Evolutionary conservation across 1,140 invertebrate species (phyloP).

Genomic region (Oncopeltus fasciatus): DNA sequence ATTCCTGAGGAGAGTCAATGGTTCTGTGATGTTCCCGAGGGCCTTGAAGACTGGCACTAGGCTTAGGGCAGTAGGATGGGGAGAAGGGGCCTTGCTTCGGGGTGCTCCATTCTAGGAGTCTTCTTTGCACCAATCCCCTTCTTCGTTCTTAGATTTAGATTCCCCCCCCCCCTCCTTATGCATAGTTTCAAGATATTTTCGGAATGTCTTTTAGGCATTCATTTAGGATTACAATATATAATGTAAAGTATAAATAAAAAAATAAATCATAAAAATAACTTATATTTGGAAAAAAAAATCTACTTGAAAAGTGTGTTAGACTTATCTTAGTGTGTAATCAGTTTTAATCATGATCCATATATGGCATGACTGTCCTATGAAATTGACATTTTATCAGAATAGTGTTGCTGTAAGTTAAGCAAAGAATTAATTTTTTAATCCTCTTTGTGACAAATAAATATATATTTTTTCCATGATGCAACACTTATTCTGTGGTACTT

Average conservation of each 20-base stretch:
- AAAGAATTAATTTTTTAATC: slow-evolving; percentile 6
- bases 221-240: background rate
- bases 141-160: too few species aligned
- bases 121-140: too few species aligned
- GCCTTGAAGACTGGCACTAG: too few species aligned
- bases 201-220: background rate
- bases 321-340: background rate
- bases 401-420: background rate
- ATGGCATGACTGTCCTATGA: slow-evolving; percentile 2
- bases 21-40: too few species aligned
- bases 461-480: slow-evolving; percentile 1
- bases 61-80: too few species aligned
- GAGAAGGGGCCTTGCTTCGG: too few species aligned
- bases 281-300: background rate
- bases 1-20: too few species aligned
- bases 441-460: slow-evolving; percentile 4
- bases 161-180: too few species aligned
- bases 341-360: background rate
- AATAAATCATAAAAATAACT: background rate
- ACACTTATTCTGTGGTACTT: background rate
- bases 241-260: background rate
- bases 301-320: background rate
- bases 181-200: background rate
- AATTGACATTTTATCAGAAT: background rate
- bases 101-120: too few species aligned